Evolutionary conservation across 2,888 invertebrate species (phyloP), one percentile per base, ranked within the genome.

Genomic region (Scaeva pyrastri): DNA sequence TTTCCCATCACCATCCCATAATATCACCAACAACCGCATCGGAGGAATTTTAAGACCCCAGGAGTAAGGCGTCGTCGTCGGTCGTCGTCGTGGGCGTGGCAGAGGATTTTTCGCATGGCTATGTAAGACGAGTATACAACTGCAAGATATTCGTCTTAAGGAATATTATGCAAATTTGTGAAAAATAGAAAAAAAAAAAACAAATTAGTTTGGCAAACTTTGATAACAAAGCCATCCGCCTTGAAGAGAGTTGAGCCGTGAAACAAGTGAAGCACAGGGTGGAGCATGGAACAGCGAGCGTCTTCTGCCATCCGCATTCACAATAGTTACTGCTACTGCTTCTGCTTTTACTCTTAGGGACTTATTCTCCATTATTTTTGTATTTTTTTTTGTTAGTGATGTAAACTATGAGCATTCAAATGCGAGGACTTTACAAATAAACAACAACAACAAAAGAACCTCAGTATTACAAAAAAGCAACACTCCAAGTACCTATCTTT

Each of bases 161-260:
- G 71, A 82, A 81, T 82, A 86, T 86, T 86, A 86, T 86, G 86
- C 82, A 86, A 82, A 86, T 86, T 64, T 81, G 31, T 21, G 70
- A 70, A 78, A 86, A 77, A 86, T 78, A 86, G 81, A 81, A 86
- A 86, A 86, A 70, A 78, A 86, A 77, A 86, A 81, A 86, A 86
- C 86, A 86, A 86, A 86, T 82, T 86, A 81, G 82, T 78, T 86
- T 78, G 86, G 86, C 66, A 86, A 86, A 86, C 86, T 86, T 82
- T 82, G 86, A 86, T 86, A 86, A 86, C 86, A 82, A 86, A 82
- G 86, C 50, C 74, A 82, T 86, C 82, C 77, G 82, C 70, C 74
- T 86, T 71, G 16, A 62, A 79, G 45, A 43, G 58, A 55, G 41
- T 48, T 43, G 43, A 68, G 48, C 55, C 56, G 52, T 60, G 79